Conservation (phyloP, 2,888 invertebrate genomes). For the Agrotis puta region DNA sequence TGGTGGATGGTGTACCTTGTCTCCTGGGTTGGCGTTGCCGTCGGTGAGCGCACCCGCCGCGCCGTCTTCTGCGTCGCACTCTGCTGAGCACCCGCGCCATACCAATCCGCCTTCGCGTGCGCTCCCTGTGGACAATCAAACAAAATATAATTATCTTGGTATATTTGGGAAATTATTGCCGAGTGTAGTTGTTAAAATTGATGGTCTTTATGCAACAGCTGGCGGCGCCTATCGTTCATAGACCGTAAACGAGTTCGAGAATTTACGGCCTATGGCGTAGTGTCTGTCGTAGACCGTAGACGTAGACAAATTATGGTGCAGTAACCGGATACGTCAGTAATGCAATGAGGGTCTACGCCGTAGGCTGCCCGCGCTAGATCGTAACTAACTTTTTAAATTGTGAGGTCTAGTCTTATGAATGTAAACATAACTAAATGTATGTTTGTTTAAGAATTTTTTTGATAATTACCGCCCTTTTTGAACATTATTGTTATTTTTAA, state of each 20-base stretch:
- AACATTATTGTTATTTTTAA: no score
- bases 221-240: no score
- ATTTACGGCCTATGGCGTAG: neutral
- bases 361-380: neutral
- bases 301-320: neutral
- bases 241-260: neutral
- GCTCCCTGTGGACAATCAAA: constrained; percentile 78
- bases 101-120: constrained; percentile 91
- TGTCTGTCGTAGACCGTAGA: neutral
- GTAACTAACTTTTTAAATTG: neutral
- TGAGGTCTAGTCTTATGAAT: neutral
- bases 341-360: neutral
- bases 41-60: constrained; percentile 90
- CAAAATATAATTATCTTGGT: neutral
- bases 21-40: constrained; percentile 92
- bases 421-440: neutral
- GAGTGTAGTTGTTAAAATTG: no score
- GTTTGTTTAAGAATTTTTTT: neutral
- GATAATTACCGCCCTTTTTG: no score
- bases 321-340: no score
- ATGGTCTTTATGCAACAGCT: no score
- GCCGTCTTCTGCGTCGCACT: constrained; percentile 90
- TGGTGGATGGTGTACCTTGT: constrained; percentile 86
- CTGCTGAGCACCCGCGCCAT: constrained; percentile 90
- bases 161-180: neutral